Evolutionary conservation across 2,888 invertebrate species (phyloP), one percentile per base, ranked within the genome.

Genomic region (Oasisia sp.): DNA sequence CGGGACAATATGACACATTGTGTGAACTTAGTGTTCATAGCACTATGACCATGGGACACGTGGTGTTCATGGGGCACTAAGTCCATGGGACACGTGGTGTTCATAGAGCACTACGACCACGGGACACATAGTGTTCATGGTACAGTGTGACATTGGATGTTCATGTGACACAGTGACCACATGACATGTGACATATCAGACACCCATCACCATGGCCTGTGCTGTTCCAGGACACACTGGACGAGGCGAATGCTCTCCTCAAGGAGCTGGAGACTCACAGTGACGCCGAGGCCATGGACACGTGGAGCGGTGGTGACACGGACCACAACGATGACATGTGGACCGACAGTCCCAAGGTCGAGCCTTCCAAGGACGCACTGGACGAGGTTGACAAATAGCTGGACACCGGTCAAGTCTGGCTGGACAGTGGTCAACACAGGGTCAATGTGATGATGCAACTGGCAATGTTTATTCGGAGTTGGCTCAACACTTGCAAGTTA

Each of bases 181-280:
- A 11, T 89, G 89, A 32, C 89, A 89, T 89, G 38, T 38, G 38
- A 38, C 38, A 38, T n/a, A n/a, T 38, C 38, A 89, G 50, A 12
- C 50, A 9, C 50, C 5, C 50, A 9, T 50, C 12, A 50, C 32
- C 27, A 1, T 32, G 50, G n/a, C 32, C 32, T 91, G 44, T 91
- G 89, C 74, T n/a, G 45, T 90, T 94, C 89, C 94, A 96, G 96
- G 96, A 96, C 92, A 97, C 97, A 0, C 94, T 97, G 93, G 96
- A 96, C n/a, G 96, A 96, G 93, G 97, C 97, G 89, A 96, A 96
- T 90, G 96, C 96, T n/a, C 94, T 97, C 91, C 94, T 97, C 90
- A 96, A 95, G 12, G 96, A 96, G 93, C 94, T 96, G 58, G 96
- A 96, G 92, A 58, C 91, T 5, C 74, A 74, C 74, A 74, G 74